Evolutionary conservation across 2,888 invertebrate species (phyloP).

Genomic region (Polyommatus icarus): DNA sequence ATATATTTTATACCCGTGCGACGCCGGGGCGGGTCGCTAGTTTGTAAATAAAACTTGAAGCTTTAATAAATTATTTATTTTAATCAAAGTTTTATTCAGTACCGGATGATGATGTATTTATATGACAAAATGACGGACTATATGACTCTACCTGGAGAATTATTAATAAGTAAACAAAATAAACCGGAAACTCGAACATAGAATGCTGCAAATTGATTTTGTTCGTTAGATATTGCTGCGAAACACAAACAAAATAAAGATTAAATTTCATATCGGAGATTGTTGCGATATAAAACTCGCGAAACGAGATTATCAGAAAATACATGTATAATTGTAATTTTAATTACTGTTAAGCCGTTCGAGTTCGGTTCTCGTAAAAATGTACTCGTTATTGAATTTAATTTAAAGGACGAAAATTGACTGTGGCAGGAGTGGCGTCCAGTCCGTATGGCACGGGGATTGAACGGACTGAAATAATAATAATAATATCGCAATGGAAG

Average conservation of each 20-base stretch:
- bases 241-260: not conserved
- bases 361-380: not conserved
- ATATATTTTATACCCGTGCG: too few species aligned
- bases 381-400: not conserved
- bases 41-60: constrained; percentile 1
- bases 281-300: not conserved
- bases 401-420: not conserved
- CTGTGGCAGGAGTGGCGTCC: not conserved
- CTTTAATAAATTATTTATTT: constrained; percentile 4
- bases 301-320: not conserved
- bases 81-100: not conserved
- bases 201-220: not conserved
- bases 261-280: not conserved
- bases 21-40: too few species aligned
- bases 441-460: not conserved
- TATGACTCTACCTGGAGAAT: not conserved
- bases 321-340: not conserved
- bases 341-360: not conserved
- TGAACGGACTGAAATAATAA: not conserved
- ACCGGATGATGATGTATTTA: not conserved
- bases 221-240: not conserved
- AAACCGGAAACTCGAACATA: not conserved
- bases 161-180: too few species aligned
- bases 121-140: not conserved
- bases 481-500: not conserved